Evolutionary conservation across 2,888 invertebrate genomes (phyloP).

Genomic region (Cephus rjabovi): DNA sequence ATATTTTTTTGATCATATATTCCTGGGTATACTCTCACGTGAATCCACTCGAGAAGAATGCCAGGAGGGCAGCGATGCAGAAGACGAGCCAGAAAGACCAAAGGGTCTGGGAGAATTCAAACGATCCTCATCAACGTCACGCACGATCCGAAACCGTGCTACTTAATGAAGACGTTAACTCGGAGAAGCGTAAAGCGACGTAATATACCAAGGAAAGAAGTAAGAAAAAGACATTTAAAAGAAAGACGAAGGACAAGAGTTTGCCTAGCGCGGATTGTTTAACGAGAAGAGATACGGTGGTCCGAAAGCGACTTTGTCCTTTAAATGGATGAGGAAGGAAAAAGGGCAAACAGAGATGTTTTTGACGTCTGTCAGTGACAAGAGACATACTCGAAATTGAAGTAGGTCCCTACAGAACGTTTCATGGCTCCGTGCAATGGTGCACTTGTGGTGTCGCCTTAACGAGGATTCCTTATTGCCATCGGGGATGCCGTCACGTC

Average conservation of each 20-base stretch:
- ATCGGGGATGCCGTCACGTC: not conserved
- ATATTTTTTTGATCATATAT: not conserved
- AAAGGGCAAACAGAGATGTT: not conserved
- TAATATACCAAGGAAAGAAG: not conserved
- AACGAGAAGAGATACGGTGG: not conserved
- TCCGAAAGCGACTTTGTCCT: not conserved
- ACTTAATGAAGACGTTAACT: conserved; percentile 44
- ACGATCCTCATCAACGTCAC: conserved; percentile 47
- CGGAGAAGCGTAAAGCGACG: conserved; percentile 22
- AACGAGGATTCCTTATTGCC: conserved; percentile 2
- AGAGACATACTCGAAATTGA: not conserved
- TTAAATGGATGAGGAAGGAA: not conserved
- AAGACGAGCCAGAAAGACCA: not conserved
- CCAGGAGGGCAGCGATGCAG: not conserved
- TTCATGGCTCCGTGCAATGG: not conserved
- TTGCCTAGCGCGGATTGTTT: not conserved
- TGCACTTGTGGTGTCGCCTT: not conserved
- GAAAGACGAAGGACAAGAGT: not conserved
- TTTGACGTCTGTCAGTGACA: not conserved
- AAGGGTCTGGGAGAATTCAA: not conserved
- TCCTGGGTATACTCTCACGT: not conserved
- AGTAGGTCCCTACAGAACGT: not conserved
- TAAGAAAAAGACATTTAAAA: not conserved
- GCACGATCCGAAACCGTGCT: conserved; percentile 28
- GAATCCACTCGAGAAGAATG: not conserved